phyloP scores from a whole-genome alignment of 1,140 invertebrate species.

The Conus ventricosus region DNA sequence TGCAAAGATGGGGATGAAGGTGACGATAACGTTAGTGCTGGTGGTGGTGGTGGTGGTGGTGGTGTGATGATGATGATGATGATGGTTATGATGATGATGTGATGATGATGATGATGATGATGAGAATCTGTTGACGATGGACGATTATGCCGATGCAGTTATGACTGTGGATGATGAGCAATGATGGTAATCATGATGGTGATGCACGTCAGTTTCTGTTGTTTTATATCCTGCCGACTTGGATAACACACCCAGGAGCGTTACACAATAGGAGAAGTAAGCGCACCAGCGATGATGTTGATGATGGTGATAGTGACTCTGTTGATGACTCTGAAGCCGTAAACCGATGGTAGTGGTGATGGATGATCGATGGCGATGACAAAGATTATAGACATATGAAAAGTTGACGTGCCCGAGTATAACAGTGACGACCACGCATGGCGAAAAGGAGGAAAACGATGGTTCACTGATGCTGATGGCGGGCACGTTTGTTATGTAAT shows the following conservation, averaged over 20 bases:
- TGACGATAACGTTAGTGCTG: neutral
- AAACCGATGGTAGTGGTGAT: neutral
- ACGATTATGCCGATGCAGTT: too few species aligned
- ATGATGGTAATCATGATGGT: neutral
- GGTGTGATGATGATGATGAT: too few species aligned
- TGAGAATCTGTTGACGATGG: neutral
- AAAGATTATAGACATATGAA: too few species aligned
- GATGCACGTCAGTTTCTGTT: neutral
- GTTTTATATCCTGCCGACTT: too few species aligned
- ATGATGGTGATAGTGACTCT: neutral
- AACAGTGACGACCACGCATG: too few species aligned
- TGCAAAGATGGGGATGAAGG: neutral
- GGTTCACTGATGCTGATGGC: too few species aligned
- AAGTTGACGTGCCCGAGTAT: too few species aligned
- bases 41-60: neutral
- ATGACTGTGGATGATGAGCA: neutral
- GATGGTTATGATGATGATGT: neutral
- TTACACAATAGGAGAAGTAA: too few species aligned
- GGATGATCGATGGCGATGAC: neutral
- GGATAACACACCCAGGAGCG: too few species aligned
- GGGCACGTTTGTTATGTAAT: too few species aligned
- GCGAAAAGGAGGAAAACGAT: too few species aligned
- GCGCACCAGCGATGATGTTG: neutral
- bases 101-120: conserved; percentile 2
- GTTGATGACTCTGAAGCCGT: too few species aligned